These are phyloP conservation scores for Goniozus legneri DNA, from an alignment of 1,140 invertebrate genomes.

Conservation along the genomic window DNA sequence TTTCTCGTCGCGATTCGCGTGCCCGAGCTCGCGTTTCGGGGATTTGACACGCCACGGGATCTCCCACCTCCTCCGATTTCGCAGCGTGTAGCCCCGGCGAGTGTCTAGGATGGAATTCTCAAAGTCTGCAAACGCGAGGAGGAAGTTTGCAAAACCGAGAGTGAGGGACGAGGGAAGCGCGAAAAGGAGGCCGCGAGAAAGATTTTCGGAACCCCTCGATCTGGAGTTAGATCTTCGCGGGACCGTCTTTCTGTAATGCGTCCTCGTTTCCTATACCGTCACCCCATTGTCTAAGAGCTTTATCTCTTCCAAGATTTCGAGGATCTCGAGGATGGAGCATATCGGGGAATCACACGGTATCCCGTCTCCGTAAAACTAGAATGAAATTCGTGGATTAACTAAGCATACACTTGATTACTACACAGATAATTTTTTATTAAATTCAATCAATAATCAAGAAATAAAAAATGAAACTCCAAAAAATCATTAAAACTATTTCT, in stretches of 20 bases:
- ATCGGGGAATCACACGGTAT: constrained; percentile 21
- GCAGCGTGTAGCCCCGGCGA: constrained; percentile 23
- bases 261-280: constrained; percentile 34
- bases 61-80: too few species aligned
- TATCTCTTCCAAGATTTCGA: constrained; percentile 19
- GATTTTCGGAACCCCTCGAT: constrained; percentile 30
- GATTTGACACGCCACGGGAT: too few species aligned
- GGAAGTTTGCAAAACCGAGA: constrained; percentile 4
- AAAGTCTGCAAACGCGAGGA: constrained; percentile 33
- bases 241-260: constrained; percentile 9
- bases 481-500: too few species aligned
- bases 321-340: constrained; percentile 7
- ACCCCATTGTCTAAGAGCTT: constrained; percentile 38
- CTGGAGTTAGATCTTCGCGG: constrained; percentile 25
- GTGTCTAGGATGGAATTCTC: constrained; percentile 23
- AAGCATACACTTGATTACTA: not conserved
- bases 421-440: not conserved
- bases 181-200: constrained; percentile 12
- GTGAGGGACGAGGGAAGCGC: not conserved
- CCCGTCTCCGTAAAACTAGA: not conserved
- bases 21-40: constrained; percentile 24
- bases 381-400: not conserved
- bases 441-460: too few species aligned
- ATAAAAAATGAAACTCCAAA: too few species aligned
- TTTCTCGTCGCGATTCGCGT: constrained; percentile 16